Evolutionary conservation across 2,113 vertebrate species (phyloP).

Genomic region (Triplophysa siluroides): DNA sequence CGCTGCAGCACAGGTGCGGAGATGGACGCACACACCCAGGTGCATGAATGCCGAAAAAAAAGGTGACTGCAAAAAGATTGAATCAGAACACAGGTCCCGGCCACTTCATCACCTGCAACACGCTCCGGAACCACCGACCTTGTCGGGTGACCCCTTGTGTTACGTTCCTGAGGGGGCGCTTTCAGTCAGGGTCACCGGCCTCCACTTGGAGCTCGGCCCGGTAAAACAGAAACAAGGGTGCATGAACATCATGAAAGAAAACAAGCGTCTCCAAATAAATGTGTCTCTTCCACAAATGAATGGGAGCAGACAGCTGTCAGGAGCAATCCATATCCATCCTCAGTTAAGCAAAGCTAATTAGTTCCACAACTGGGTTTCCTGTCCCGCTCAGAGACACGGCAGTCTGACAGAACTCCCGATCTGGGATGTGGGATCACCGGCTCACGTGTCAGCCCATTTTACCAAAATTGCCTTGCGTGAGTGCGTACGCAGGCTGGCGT

Average conservation of each 20-base stretch:
- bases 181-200: background rate
- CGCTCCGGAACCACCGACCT: slow-evolving; percentile 12
- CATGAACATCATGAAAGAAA: slow-evolving; percentile 41
- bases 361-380: slow-evolving; percentile 61
- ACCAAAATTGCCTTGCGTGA: background rate
- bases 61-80: slow-evolving; percentile 35
- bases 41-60: slow-evolving; percentile 14
- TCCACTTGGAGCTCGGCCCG: background rate
- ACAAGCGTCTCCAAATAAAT: slow-evolving; percentile 66
- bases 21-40: slow-evolving; percentile 19
- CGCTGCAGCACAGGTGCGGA: slow-evolving; percentile 19
- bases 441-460: slow-evolving; percentile 24
- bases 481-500: background rate
- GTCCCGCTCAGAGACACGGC: slow-evolving; percentile 49
- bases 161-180: background rate
- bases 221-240: background rate
- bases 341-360: slow-evolving; percentile 68
- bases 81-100: slow-evolving; percentile 18
- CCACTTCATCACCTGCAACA: background rate
- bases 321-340: slow-evolving; percentile 66
- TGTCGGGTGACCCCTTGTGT: background rate
- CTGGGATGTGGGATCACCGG: slow-evolving; percentile 31
- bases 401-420: slow-evolving; percentile 42
- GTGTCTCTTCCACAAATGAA: slow-evolving; percentile 58
- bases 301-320: slow-evolving; percentile 73